Conservation (phyloP, 2,888 invertebrate genomes). For the Nephrotoma appendiculata region DNA sequence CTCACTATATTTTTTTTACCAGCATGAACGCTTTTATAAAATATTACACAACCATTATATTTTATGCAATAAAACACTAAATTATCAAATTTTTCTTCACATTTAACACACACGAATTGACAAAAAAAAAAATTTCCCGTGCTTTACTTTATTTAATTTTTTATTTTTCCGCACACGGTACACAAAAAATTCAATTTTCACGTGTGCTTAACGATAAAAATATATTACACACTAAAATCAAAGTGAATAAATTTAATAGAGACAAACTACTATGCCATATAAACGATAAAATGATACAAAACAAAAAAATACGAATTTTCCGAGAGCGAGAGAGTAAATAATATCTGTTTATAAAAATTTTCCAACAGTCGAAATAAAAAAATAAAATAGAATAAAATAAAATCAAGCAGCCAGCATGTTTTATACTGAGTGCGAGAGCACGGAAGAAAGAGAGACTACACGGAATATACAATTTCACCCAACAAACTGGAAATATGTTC, state of each 20-base stretch:
- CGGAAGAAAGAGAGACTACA: background rate
- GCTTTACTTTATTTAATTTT: background rate
- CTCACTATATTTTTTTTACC: background rate
- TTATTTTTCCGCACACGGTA: background rate
- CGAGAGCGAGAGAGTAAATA: background rate
- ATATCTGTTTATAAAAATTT: background rate
- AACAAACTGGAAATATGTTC: background rate
- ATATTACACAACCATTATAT: background rate
- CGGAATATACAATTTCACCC: background rate
- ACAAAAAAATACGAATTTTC: background rate
- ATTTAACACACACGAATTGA: background rate
- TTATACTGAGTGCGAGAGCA: background rate
- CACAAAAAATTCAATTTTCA: background rate
- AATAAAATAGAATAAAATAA: background rate
- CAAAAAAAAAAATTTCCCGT: background rate
- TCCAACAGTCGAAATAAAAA: background rate
- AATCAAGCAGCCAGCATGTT: background rate
- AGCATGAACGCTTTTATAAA: background rate
- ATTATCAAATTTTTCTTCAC: background rate
- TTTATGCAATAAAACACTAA: background rate
- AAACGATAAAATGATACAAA: background rate
- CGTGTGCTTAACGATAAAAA: background rate
- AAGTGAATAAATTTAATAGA: background rate
- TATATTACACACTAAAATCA: background rate
- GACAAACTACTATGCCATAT: background rate